Evolutionary conservation across 1,140 invertebrate species (phyloP).

Genomic region (Augochlora pura): DNA sequence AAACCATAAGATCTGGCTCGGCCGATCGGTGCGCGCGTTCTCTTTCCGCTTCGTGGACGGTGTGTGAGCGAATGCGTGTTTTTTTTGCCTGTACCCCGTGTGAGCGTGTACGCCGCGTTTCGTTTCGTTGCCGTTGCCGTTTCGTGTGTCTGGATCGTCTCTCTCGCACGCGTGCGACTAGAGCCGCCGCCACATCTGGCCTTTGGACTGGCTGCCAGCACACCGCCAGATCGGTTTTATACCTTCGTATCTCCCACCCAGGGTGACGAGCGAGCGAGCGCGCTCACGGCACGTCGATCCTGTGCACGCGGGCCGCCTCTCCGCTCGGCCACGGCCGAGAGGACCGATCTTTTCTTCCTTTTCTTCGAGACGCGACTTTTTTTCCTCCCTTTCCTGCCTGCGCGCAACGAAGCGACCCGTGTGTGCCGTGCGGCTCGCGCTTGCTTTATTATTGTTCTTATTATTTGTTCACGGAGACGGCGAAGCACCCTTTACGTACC

Average conservation of each 20-base stretch:
- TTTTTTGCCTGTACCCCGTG: too few species aligned
- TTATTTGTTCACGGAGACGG: too few species aligned
- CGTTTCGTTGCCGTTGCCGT: conserved; percentile 57
- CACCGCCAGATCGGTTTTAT: conserved; percentile 77
- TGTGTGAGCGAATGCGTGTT: too few species aligned
- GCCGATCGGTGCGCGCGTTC: not conserved
- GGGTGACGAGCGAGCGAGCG: conserved; percentile 30
- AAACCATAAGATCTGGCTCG: conserved; percentile 6
- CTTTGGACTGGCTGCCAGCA: conserved; percentile 76
- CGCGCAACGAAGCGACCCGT: conserved; percentile 15
- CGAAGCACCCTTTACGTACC: too few species aligned
- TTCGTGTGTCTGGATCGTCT: conserved; percentile 67
- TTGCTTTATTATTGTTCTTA: too few species aligned
- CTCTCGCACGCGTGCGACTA: conserved; percentile 79
- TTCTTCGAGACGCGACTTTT: not conserved
- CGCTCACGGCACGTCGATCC: conserved; percentile 55
- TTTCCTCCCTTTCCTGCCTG: conserved; percentile 60
- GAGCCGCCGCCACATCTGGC: conserved; percentile 77
- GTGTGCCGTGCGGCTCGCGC: too few species aligned
- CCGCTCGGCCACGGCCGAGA: conserved; percentile 47
- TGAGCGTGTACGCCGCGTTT: too few species aligned
- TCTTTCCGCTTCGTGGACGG: too few species aligned
- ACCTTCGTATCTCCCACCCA: conserved; percentile 79
- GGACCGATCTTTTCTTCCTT: conserved; percentile 47
- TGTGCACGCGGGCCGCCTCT: conserved; percentile 41